Conservation (phyloP, 2,888 invertebrate species). For the Magallana nippona region DNA sequence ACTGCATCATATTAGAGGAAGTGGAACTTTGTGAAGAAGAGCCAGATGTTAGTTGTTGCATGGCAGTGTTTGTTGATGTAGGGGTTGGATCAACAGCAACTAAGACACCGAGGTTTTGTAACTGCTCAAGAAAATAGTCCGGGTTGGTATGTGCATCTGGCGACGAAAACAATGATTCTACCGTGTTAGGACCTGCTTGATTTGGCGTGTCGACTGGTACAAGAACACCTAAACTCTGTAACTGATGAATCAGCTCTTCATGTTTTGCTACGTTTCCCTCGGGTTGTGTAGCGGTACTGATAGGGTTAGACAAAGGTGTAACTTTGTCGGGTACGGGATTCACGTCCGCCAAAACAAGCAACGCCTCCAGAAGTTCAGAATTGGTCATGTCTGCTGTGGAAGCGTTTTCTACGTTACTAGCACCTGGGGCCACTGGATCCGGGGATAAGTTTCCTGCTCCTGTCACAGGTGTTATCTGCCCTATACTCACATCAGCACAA, state of each 20-base stretch:
- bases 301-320: background rate
- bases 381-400: conserved; percentile 1
- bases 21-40: background rate
- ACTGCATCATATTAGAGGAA: background rate
- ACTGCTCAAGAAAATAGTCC: conserved; percentile 15
- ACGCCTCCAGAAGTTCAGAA: conserved; percentile 17
- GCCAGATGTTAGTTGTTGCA: background rate
- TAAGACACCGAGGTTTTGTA: background rate
- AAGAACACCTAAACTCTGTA: background rate
- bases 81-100: background rate
- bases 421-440: background rate
- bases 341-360: conserved; percentile 13
- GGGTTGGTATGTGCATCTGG: background rate
- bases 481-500: conserved; percentile 41
- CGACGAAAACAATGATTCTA: background rate
- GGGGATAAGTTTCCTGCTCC: background rate
- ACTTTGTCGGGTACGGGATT: conserved; percentile 5
- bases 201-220: background rate
- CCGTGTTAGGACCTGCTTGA: background rate
- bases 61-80: background rate
- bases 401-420: background rate
- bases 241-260: background rate
- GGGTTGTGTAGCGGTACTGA: background rate
- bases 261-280: background rate
- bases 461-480: background rate